Conservation (phyloP, 1,140 invertebrate species). For the Lineus longissimus region DNA sequence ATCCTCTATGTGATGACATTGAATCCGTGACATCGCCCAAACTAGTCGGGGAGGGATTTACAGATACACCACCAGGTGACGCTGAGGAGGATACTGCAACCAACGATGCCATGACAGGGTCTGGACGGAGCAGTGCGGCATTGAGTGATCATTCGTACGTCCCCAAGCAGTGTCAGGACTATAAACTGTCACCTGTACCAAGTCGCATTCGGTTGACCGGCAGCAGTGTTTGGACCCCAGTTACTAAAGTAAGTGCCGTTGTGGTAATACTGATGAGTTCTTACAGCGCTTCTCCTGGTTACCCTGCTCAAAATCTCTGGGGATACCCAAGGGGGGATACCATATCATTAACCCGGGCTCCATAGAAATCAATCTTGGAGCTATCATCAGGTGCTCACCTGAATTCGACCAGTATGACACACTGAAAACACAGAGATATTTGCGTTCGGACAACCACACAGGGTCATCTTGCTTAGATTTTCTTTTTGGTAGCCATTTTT, state of each 20-base stretch:
- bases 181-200: constrained; percentile 18
- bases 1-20: too few relatives aligned
- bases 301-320: background rate
- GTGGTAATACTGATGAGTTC: constrained; percentile 24
- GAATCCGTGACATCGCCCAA: too few relatives aligned
- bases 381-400: background rate
- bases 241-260: constrained; percentile 45
- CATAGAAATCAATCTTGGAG: background rate
- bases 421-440: background rate
- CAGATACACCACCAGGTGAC: too few relatives aligned
- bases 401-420: too few relatives aligned
- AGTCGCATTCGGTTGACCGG: constrained; percentile 8
- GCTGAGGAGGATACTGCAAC: too few relatives aligned
- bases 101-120: too few relatives aligned
- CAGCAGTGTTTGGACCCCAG: constrained; percentile 13
- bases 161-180: background rate
- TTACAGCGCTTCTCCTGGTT: background rate
- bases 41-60: too few relatives aligned
- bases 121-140: background rate
- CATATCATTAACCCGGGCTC: background rate
- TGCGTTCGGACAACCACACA: too few relatives aligned
- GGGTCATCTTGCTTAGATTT: too few relatives aligned
- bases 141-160: constrained; percentile 5
- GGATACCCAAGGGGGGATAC: background rate
- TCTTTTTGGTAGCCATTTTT: too few relatives aligned